These are phyloP conservation scores for Rhopalosiphum nymphaeae DNA, from an alignment of 2,888 invertebrate genomes.

Conservation along the genomic window DNA sequence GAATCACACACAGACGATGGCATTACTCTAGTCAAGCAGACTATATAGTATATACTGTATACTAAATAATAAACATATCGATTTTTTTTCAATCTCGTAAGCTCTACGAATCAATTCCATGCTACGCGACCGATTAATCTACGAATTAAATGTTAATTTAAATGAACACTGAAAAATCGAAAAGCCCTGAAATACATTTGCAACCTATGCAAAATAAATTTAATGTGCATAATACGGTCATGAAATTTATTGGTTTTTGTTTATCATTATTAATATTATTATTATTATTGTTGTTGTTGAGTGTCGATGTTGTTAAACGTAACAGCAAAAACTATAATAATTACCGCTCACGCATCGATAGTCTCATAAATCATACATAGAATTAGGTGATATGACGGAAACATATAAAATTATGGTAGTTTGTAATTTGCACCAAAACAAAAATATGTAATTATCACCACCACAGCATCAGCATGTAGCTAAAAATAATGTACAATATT, in stretches of 20 bases:
- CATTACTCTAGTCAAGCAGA: background rate
- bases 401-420: too few species aligned
- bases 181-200: background rate
- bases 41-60: background rate
- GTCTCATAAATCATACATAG: background rate
- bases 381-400: too few species aligned
- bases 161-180: constrained; percentile 2
- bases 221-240: background rate
- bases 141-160: background rate
- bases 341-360: background rate
- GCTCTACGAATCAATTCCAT: background rate
- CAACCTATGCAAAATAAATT: background rate
- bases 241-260: background rate
- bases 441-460: too few species aligned
- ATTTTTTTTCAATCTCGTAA: background rate
- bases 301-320: background rate
- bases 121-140: background rate
- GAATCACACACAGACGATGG: background rate
- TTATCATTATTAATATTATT: background rate
- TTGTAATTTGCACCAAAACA: too few species aligned
- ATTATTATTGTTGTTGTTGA: background rate
- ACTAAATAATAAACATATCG: background rate
- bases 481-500: too few species aligned
- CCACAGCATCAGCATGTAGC: too few species aligned
- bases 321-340: background rate